These are phyloP conservation scores for Seira ritae DNA, from an alignment of 2,888 invertebrate genomes.

Conservation along the genomic window DNA sequence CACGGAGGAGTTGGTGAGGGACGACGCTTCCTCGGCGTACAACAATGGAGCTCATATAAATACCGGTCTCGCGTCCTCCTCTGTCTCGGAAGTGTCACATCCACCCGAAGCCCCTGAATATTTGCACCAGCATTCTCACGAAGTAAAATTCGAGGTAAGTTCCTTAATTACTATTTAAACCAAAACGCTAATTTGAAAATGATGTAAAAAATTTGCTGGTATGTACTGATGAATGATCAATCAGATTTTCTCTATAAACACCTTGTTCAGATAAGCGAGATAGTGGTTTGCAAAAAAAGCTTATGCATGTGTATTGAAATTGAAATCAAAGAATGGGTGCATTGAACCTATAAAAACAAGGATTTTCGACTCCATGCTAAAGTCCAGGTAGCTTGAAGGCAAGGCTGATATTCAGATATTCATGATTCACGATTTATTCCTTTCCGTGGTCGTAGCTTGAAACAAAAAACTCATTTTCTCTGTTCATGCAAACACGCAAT, in stretches of 20 bases:
- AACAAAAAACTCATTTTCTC: too few relatives aligned
- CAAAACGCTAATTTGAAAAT: too few relatives aligned
- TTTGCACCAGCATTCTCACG: slow-evolving; percentile 75
- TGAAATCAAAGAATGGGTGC: slow-evolving; percentile 32
- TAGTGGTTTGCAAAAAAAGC: not conserved
- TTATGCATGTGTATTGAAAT: slow-evolving; percentile 32
- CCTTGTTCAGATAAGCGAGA: slow-evolving; percentile 9
- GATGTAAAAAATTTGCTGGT: too few relatives aligned
- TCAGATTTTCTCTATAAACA: not conserved
- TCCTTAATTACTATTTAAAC: slow-evolving; percentile 12
- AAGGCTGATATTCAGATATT: too few relatives aligned
- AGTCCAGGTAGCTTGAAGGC: too few relatives aligned
- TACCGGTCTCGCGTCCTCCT: slow-evolving; percentile 68
- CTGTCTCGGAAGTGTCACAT: slow-evolving; percentile 72
- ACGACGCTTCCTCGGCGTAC: slow-evolving; percentile 71
- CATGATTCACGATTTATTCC: too few relatives aligned
- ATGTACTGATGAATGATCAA: too few relatives aligned
- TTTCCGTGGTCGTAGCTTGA: too few relatives aligned
- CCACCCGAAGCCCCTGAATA: slow-evolving; percentile 73
- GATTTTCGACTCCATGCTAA: too few relatives aligned
- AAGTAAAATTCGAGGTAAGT: slow-evolving; percentile 77
- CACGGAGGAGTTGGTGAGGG: slow-evolving; percentile 82
- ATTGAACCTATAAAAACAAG: slow-evolving; percentile 30
- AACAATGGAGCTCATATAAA: slow-evolving; percentile 74
- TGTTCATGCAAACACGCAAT: slow-evolving; percentile 36